A percentile compares a stretch with the other conserved stretches of the same genome.
These are phyloP conservation scores for Drymonia ruficornis DNA, from an alignment of 2,888 invertebrate species.

Conservation along the genomic window DNA sequence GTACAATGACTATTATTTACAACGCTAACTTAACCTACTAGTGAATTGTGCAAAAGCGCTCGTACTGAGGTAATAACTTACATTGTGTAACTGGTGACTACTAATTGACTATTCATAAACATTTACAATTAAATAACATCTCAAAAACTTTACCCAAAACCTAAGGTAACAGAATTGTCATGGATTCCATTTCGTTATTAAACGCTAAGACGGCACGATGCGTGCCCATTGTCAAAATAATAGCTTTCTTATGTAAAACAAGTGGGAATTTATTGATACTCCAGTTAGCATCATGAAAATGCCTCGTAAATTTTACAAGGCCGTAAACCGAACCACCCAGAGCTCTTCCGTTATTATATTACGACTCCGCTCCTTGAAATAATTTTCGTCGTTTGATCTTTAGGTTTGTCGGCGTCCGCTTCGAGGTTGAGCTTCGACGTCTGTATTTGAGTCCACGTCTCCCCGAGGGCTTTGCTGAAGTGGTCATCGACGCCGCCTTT, in stretches of 20 bases:
- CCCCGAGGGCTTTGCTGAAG: slow-evolving; percentile 95
- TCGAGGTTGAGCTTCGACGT: slow-evolving; percentile 77
- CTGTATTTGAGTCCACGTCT: slow-evolving; percentile 92
- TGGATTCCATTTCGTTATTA: slow-evolving; percentile 53
- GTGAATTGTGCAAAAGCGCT: slow-evolving; percentile 83
- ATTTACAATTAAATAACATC: slow-evolving; percentile 55
- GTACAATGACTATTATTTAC: slow-evolving; percentile 63
- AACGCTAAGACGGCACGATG: slow-evolving; percentile 24
- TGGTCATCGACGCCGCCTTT: slow-evolving; percentile 91
- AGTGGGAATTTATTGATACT: slow-evolving; percentile 77
- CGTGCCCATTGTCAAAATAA: slow-evolving; percentile 46
- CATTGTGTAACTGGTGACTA: slow-evolving; percentile 81
- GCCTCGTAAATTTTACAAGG: slow-evolving; percentile 71
- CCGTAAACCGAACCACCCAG: slow-evolving; percentile 64
- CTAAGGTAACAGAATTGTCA: slow-evolving; percentile 78
- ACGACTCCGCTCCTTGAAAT: slow-evolving; percentile 80
- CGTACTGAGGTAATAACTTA: slow-evolving; percentile 82
- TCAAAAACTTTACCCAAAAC: slow-evolving; percentile 63
- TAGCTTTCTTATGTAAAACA: slow-evolving; percentile 64
- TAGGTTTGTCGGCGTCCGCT: slow-evolving; percentile 59
- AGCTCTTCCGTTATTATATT: slow-evolving; percentile 65
- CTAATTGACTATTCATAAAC: slow-evolving; percentile 74
- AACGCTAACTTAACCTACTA: slow-evolving; percentile 57
- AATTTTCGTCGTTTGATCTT: slow-evolving; percentile 74
- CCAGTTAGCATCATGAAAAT: slow-evolving; percentile 64